A percentile compares a stretch with the other conserved stretches of the same genome.
phyloP scores from a whole-genome alignment of 2,113 vertebrate species.

The Danionella cerebrum region DNA sequence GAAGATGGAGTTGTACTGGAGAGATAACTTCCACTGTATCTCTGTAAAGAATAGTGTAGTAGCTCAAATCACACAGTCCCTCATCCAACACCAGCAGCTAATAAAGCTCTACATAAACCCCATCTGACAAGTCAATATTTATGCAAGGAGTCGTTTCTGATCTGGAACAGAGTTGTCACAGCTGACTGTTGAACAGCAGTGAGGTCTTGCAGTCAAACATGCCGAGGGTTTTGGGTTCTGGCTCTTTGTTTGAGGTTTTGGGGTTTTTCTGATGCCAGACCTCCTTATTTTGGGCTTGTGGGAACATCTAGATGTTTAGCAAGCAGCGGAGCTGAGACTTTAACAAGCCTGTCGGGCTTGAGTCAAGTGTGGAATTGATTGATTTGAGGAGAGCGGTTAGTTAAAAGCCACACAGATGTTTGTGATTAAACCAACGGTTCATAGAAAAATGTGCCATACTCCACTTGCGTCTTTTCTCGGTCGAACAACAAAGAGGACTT shows the following conservation, averaged over 20 bases:
- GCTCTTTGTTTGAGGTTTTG: slow-evolving; percentile 10
- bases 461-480: too few species aligned
- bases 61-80: neutral
- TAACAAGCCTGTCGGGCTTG: neutral
- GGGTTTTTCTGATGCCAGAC: slow-evolving; percentile 22
- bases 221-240: slow-evolving; percentile 31
- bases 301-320: slow-evolving; percentile 2
- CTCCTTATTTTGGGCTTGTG: neutral
- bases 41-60: too few species aligned
- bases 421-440: too few species aligned
- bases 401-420: neutral
- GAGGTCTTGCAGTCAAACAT: slow-evolving; percentile 15
- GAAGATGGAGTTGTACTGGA: too few species aligned
- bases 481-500: too few species aligned
- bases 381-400: neutral
- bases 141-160: slow-evolving; percentile 33
- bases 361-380: neutral
- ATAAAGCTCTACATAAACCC: slow-evolving; percentile 32
- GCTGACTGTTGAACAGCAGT: slow-evolving; percentile 14
- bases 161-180: slow-evolving; percentile 16
- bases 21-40: too few species aligned
- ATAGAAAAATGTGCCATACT: too few species aligned
- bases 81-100: slow-evolving; percentile 16
- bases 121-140: slow-evolving; percentile 34
- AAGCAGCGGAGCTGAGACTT: neutral